phyloP scores from a whole-genome alignment of 2,797 vertebrate genomes.

The Bovichtus variegatus region DNA sequence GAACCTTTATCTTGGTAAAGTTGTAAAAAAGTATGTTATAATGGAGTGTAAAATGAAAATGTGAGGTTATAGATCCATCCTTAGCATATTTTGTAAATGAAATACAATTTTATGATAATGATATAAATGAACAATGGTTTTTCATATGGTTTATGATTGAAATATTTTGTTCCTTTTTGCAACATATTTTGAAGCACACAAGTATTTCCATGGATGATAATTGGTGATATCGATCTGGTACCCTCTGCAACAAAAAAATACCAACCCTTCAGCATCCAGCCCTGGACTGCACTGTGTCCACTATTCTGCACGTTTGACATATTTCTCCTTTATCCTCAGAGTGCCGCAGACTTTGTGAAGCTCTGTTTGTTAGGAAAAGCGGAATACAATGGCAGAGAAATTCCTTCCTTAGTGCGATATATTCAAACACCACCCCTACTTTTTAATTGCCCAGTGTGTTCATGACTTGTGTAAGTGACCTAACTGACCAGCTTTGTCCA shows the following conservation, averaged over 20 bases:
- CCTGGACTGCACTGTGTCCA: slow-evolving; percentile 22
- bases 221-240: slow-evolving; percentile 44
- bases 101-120: background rate
- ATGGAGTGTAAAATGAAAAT: background rate
- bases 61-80: background rate
- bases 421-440: background rate
- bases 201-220: too few species aligned
- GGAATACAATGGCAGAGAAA: slow-evolving; percentile 7
- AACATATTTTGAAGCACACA: too few species aligned
- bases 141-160: background rate
- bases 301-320: slow-evolving; percentile 8
- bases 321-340: background rate
- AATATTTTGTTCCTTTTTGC: too few species aligned
- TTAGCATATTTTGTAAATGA: background rate
- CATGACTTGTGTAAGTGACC: slow-evolving; percentile 2
- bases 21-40: background rate
- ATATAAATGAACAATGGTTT: background rate
- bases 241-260: background rate
- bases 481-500: slow-evolving; percentile 4
- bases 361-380: slow-evolving; percentile 12
- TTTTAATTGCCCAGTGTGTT: slow-evolving; percentile 22
- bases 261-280: slow-evolving; percentile 15
- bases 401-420: background rate
- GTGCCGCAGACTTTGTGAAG: background rate
- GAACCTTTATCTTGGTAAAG: background rate